Conservation (phyloP, 1,140 invertebrate genomes). For the Hesperophylax magnus region DNA sequence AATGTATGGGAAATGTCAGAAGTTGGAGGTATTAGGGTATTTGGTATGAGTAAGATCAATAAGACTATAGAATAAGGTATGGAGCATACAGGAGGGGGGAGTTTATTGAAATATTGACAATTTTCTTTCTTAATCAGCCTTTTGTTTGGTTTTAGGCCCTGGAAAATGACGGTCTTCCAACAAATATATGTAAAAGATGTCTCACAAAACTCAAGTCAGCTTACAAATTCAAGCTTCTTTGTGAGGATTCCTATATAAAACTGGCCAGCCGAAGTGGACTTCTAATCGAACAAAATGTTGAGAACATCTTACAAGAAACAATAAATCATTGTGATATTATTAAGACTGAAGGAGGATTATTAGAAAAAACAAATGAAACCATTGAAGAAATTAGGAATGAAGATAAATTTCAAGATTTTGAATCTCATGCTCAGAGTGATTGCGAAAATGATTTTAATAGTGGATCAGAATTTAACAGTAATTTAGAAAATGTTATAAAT, state of each 20-base stretch:
- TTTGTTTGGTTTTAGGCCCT: conserved; percentile 49
- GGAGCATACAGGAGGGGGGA: no score
- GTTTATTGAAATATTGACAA: not conserved
- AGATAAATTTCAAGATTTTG: not conserved
- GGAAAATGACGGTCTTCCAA: conserved; percentile 58
- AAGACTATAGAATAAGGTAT: no score
- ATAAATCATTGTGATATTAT: not conserved
- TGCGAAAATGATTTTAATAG: not conserved
- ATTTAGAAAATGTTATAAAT: not conserved
- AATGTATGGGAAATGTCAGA: no score
- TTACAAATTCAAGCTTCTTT: conserved; percentile 59
- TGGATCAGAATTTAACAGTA: not conserved
- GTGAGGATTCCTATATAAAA: conserved; percentile 55
- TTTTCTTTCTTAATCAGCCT: not conserved
- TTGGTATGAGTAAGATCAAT: no score
- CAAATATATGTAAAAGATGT: conserved; percentile 59
- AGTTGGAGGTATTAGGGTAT: no score
- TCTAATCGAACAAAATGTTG: not conserved
- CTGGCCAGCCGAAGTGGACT: conserved; percentile 29
- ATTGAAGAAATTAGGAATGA: not conserved
- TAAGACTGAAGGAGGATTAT: not conserved
- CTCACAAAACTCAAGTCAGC: conserved; percentile 56
- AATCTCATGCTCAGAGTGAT: not conserved
- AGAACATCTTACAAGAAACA: not conserved
- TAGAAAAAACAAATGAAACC: not conserved